These are phyloP conservation scores for Enteromius viviparus DNA, from an alignment of 2,797 vertebrate species.

Conservation along the genomic window DNA sequence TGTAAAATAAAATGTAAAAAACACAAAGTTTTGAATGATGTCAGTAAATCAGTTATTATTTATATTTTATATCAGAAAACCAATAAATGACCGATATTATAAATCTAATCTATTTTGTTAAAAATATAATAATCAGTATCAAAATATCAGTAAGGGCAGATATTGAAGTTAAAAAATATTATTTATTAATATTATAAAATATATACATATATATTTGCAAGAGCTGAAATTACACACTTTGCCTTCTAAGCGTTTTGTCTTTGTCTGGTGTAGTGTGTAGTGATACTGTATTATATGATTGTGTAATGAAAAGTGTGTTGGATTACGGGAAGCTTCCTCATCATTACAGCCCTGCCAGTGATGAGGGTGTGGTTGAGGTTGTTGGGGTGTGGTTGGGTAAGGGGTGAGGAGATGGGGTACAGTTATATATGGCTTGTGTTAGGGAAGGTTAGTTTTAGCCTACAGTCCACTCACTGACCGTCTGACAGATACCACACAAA, in stretches of 20 bases:
- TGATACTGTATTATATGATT: background rate
- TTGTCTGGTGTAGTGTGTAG: background rate
- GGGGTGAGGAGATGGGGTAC: constrained; percentile 14
- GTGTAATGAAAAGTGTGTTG: background rate
- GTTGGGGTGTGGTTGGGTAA: constrained; percentile 14
- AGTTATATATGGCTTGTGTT: constrained; percentile 69
- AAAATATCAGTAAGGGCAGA: background rate
- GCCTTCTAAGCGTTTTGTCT: background rate
- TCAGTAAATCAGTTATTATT: background rate
- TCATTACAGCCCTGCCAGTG: constrained; percentile 56
- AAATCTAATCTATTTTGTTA: background rate
- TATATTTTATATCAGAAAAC: background rate
- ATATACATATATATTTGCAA: background rate
- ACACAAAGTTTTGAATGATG: background rate
- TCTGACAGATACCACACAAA: background rate
- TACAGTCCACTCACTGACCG: background rate
- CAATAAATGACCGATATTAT: background rate
- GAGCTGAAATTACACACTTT: background rate
- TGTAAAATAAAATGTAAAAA: background rate
- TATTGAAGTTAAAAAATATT: background rate
- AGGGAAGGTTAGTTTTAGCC: background rate
- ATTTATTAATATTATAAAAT: no score
- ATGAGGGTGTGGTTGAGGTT: constrained; percentile 3
- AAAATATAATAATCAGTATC: background rate
- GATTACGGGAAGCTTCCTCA: constrained; percentile 28